Percentiles rank a stretch among this genome's conserved stretches.
These are phyloP conservation scores for Prenolepis imparis DNA, from an alignment of 2,888 invertebrate genomes.

Conservation along the genomic window DNA sequence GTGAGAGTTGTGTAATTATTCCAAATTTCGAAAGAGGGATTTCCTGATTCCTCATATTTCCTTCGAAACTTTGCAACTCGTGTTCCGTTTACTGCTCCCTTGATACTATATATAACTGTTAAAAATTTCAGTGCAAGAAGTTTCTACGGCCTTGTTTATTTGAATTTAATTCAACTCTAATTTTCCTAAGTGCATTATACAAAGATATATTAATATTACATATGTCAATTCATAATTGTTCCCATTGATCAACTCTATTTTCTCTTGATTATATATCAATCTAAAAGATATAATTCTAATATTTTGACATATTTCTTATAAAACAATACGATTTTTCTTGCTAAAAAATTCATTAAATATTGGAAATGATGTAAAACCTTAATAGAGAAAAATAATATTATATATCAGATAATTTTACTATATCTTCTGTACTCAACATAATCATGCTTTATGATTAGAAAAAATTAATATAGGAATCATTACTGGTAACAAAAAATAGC, in stretches of 20 bases:
- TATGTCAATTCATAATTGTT: neutral
- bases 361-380: neutral
- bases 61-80: slow-evolving; percentile 37
- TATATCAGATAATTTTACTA: neutral
- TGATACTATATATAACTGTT: slow-evolving; percentile 60
- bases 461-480: neutral
- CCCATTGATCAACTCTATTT: neutral
- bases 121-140: slow-evolving; percentile 34
- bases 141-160: neutral
- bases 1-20: slow-evolving; percentile 28
- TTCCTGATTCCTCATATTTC: slow-evolving; percentile 47
- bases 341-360: neutral
- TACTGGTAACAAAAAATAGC: neutral
- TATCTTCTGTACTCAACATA: neutral
- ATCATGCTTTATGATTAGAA: neutral
- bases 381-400: neutral
- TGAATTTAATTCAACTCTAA: slow-evolving; percentile 27
- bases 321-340: neutral
- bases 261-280: neutral
- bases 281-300: neutral
- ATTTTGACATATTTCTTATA: neutral
- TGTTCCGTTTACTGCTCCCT: slow-evolving; percentile 12
- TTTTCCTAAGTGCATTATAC: neutral
- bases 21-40: slow-evolving; percentile 47
- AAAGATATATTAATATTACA: neutral